Percentiles rank a stretch among this genome's conserved stretches.
Evolutionary conservation across 2,797 vertebrate genomes (phyloP).

Genomic region (Pelochelys cantorii): DNA sequence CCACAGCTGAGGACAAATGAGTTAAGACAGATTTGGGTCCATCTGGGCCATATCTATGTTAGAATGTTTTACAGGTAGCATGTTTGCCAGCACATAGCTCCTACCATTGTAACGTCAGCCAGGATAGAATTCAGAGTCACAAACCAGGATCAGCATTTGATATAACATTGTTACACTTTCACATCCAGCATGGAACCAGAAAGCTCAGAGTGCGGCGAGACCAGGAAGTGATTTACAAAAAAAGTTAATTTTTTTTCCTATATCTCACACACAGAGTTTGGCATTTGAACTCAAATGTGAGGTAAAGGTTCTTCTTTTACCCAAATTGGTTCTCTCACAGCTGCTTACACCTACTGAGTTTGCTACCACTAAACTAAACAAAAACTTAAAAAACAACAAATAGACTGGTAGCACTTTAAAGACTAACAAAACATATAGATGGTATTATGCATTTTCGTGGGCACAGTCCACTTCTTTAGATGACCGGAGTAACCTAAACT

Average conservation of each 20-base stretch:
- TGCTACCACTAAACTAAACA: neutral
- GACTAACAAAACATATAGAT: no score
- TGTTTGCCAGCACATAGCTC: neutral
- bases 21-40: neutral
- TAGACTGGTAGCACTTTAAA: no score
- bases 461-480: no score
- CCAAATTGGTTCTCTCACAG: neutral
- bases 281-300: neutral
- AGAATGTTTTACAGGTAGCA: neutral
- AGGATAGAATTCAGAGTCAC: neutral
- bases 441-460: no score
- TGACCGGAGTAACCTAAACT: no score
- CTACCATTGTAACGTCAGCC: neutral
- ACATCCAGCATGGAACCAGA: neutral
- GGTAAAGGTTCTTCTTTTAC: neutral
- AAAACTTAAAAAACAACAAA: no score
- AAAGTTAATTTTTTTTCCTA: neutral
- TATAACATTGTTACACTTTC: no score
- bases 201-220: neutral
- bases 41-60: neutral
- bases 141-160: neutral
- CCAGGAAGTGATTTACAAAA: neutral
- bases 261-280: neutral
- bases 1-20: neutral
- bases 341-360: neutral